These are phyloP conservation scores for Lates japonicus DNA, from an alignment of 2,797 vertebrate genomes.

Conservation along the genomic window DNA sequence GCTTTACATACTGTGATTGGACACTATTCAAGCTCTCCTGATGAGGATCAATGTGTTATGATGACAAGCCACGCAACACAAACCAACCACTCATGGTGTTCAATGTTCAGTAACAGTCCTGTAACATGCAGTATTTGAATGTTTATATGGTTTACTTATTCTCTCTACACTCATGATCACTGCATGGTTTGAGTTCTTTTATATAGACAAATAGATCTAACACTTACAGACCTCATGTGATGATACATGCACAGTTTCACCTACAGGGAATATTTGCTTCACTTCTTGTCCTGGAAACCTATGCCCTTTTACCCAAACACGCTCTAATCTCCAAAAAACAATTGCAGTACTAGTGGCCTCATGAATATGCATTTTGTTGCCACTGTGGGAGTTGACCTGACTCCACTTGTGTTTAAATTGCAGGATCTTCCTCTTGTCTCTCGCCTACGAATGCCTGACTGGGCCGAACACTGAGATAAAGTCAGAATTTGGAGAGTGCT, in stretches of 20 bases:
- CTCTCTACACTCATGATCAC: neutral
- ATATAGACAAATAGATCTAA: neutral
- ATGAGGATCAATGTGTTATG: conserved; percentile 57
- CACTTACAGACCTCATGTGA: conserved; percentile 25
- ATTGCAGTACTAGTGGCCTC: conserved; percentile 10
- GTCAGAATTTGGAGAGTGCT: conserved; percentile 23
- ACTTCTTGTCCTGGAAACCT: conserved; percentile 14
- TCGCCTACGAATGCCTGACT: conserved; percentile 53
- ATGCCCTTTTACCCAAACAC: conserved; percentile 72
- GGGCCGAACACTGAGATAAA: conserved; percentile 25
- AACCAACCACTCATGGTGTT: conserved; percentile 24
- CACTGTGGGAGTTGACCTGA: conserved; percentile 68
- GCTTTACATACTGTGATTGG: conserved; percentile 43
- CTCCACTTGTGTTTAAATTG: conserved; percentile 62
- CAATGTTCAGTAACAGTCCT: conserved; percentile 35
- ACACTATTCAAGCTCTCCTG: conserved; percentile 45
- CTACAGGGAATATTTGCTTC: conserved; percentile 29
- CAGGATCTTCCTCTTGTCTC: conserved; percentile 20
- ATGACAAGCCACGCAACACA: conserved; percentile 38
- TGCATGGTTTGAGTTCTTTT: neutral
- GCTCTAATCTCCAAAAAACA: conserved; percentile 30
- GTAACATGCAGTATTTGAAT: neutral
- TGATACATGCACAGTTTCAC: conserved; percentile 54
- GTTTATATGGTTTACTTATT: neutral
- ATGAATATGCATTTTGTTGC: conserved; percentile 77